Percentiles rank a stretch among this genome's conserved stretches.
Evolutionary conservation across 1,140 invertebrate genomes (phyloP).

Genomic region (Dreissena rostriformis): DNA sequence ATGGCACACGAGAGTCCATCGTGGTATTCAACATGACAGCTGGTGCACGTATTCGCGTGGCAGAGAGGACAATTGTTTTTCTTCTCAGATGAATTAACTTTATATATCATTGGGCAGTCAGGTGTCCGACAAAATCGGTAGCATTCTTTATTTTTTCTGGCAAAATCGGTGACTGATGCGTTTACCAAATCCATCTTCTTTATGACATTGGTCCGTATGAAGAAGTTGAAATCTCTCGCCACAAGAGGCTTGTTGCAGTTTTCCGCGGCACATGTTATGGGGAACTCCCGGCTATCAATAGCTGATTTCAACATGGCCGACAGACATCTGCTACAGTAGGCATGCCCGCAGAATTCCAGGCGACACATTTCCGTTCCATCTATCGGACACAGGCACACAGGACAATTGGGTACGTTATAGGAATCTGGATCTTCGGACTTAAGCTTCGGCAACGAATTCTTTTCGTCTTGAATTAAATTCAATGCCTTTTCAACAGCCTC

Average conservation of each 20-base stretch:
- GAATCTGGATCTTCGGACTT: no score
- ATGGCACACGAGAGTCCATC: slow-evolving; percentile 71
- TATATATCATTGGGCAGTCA: slow-evolving; percentile 71
- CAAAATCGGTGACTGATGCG: slow-evolving; percentile 59
- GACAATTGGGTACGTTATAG: slow-evolving; percentile 65
- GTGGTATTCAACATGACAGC: slow-evolving; percentile 67
- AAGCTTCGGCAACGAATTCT: not conserved
- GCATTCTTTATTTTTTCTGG: slow-evolving; percentile 54
- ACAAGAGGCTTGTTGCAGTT: slow-evolving; percentile 63
- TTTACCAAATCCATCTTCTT: slow-evolving; percentile 41
- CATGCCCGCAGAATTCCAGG: slow-evolving; percentile 74
- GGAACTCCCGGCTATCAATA: slow-evolving; percentile 60
- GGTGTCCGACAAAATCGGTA: slow-evolving; percentile 73
- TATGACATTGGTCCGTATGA: slow-evolving; percentile 45
- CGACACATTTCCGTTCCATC: slow-evolving; percentile 65
- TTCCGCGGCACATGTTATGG: slow-evolving; percentile 68
- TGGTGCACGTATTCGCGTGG: slow-evolving; percentile 63
- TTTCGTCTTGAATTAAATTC: slow-evolving; percentile 22
- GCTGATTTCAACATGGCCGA: slow-evolving; percentile 57
- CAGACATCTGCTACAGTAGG: slow-evolving; percentile 73
- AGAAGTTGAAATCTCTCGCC: slow-evolving; percentile 62
- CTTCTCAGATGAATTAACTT: slow-evolving; percentile 50
- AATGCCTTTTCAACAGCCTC: slow-evolving; percentile 57
- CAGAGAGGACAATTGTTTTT: slow-evolving; percentile 68
- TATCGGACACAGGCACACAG: slow-evolving; percentile 69